Evolutionary conservation across 35 echinoderm and acorn worm genomes (phyloP).

Genomic region (Acanthaster planci): DNA sequence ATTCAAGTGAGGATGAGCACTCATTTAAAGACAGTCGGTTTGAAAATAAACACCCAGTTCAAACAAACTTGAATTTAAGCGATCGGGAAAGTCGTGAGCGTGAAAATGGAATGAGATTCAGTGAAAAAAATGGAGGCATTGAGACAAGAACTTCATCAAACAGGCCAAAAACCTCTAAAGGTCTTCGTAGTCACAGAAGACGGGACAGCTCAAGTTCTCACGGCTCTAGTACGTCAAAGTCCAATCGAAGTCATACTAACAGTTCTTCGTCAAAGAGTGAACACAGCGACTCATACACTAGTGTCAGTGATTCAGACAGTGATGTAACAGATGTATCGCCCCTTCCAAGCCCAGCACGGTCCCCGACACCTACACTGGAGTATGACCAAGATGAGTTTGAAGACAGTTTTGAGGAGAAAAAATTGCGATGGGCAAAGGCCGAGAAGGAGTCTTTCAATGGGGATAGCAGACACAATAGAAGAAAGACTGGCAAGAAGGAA

Average conservation of each 20-base stretch:
- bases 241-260: conserved; percentile 3
- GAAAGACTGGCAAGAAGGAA: conserved; percentile 11
- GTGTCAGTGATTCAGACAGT: conserved; percentile 77
- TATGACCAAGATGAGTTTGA: conserved; percentile 55
- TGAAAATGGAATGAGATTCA: neutral
- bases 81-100: neutral
- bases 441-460: neutral
- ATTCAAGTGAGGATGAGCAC: conserved; percentile 1
- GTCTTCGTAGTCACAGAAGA: conserved; percentile 25
- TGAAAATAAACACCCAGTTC: neutral
- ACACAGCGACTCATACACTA: conserved; percentile 3
- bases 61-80: neutral
- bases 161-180: conserved; percentile 40
- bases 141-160: neutral
- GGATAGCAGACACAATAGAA: neutral
- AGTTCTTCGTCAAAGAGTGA: conserved; percentile 26
- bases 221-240: conserved; percentile 55
- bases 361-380: conserved; percentile 49
- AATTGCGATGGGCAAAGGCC: neutral
- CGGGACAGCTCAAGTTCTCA: conserved; percentile 42
- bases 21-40: neutral
- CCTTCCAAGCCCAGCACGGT: conserved; percentile 78
- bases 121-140: neutral
- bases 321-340: conserved; percentile 94
- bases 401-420: conserved; percentile 24